phyloP scores from a whole-genome alignment of 2,113 vertebrate species.

The Carlito syrichta region DNA sequence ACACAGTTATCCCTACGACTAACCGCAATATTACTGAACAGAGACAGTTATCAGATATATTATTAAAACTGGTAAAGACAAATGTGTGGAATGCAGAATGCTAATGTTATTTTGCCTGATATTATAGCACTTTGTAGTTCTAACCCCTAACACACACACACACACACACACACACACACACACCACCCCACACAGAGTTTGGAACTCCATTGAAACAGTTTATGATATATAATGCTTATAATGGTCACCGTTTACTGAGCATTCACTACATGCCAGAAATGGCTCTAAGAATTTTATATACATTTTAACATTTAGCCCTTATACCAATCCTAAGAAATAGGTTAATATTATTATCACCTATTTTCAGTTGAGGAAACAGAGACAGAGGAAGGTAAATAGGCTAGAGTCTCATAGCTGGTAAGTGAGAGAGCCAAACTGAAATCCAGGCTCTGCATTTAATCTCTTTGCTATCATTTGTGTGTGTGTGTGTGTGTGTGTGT shows the following conservation, averaged over 20 bases:
- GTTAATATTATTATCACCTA: background rate
- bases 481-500: too few species aligned
- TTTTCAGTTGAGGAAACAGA: slow-evolving; percentile 22
- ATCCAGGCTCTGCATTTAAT: slow-evolving; percentile 22
- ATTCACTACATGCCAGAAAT: background rate
- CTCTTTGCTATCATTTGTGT: background rate
- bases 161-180: too few species aligned
- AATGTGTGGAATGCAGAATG: slow-evolving; percentile 24
- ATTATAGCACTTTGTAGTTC: background rate
- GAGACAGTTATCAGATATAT: slow-evolving; percentile 59
- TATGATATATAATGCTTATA: background rate
- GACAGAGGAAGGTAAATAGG: background rate
- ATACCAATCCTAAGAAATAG: background rate
- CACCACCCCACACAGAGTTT: too few species aligned
- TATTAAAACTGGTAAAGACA: slow-evolving; percentile 70
- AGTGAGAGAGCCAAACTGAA: background rate
- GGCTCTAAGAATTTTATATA: background rate
- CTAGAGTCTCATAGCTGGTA: background rate
- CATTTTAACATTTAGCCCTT: slow-evolving; percentile 15
- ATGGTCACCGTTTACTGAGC: background rate
- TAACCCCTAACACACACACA: background rate
- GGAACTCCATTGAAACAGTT: too few species aligned
- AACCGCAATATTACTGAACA: slow-evolving; percentile 35
- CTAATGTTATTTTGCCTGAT: slow-evolving; percentile 51
- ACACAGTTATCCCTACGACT: slow-evolving; percentile 68